A percentile compares a stretch with the other conserved stretches of the same genome.
Conservation (phyloP, 2,113 vertebrate species). For the Motacilla tschutschensis region DNA sequence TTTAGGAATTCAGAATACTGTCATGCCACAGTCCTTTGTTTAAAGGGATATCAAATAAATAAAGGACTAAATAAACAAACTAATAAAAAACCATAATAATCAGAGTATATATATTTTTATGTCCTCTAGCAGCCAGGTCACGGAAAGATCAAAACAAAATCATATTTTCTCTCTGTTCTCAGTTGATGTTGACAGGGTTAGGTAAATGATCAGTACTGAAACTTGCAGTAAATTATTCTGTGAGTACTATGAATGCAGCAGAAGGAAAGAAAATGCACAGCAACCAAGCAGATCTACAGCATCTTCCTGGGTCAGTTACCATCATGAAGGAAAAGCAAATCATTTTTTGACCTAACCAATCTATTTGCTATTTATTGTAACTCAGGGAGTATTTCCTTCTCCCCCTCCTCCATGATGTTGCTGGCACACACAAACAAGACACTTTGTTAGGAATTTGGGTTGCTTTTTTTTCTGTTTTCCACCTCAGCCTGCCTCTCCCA, state of each 20-base stretch:
- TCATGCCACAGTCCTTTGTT: not conserved
- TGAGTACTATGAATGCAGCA: not conserved
- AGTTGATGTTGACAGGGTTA: not conserved
- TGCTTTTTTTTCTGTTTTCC: not conserved
- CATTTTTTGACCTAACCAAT: not conserved
- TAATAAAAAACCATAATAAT: too few species aligned
- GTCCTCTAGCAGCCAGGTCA: not conserved
- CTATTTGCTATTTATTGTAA: not conserved
- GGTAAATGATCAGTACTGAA: not conserved
- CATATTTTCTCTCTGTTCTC: not conserved
- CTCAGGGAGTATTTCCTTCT: not conserved
- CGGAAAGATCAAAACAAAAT: not conserved
- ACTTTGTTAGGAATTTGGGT: too few species aligned
- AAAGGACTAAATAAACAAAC: not conserved
- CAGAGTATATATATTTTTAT: not conserved
- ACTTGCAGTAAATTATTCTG: not conserved
- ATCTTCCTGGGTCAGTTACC: not conserved
- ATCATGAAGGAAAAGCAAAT: not conserved
- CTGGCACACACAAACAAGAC: not conserved
- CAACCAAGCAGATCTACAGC: not conserved
- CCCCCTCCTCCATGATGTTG: not conserved
- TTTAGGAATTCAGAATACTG: not conserved
- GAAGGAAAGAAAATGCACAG: not conserved
- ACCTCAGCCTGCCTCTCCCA: not conserved
- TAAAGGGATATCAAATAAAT: not conserved